These are phyloP conservation scores for Stenopsyche tienmushanensis DNA, from an alignment of 1,140 invertebrate genomes.

Conservation along the genomic window DNA sequence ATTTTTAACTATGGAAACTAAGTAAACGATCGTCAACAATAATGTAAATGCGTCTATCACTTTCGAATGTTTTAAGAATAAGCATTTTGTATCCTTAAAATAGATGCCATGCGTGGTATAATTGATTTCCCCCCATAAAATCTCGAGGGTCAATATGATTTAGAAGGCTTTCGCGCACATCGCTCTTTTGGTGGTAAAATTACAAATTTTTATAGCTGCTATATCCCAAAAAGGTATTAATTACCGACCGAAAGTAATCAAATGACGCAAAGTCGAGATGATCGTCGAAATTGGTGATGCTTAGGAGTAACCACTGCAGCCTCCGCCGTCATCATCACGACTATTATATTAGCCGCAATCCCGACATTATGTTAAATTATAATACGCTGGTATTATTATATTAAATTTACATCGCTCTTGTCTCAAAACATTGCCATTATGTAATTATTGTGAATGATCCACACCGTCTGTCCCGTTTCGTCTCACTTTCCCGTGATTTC, in stretches of 20 bases:
- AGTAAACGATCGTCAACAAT: no score
- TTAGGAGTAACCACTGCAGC: conserved; percentile 1
- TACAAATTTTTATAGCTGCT: no score
- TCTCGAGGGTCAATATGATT: no score
- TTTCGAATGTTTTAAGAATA: no score
- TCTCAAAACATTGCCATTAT: conserved; percentile 32
- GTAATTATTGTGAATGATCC: conserved; percentile 31
- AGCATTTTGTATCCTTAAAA: no score
- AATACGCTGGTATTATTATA: conserved; percentile 32
- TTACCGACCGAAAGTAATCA: not conserved
- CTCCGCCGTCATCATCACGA: conserved; percentile 16
- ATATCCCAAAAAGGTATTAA: not conserved
- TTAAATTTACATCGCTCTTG: conserved; percentile 32
- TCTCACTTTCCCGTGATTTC: conserved; percentile 23
- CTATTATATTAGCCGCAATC: conserved; percentile 26
- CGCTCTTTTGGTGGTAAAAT: no score
- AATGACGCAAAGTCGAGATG: not conserved
- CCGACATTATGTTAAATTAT: conserved; percentile 31
- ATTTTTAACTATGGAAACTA: no score
- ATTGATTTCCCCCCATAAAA: no score
- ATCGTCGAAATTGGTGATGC: conserved; percentile 6
- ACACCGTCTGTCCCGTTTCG: conserved; percentile 13
- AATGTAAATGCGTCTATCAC: no score
- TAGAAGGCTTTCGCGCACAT: no score
- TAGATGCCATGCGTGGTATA: no score